These are phyloP conservation scores for Leptothorax acervorum DNA, from an alignment of 2,888 invertebrate genomes.

Conservation along the genomic window DNA sequence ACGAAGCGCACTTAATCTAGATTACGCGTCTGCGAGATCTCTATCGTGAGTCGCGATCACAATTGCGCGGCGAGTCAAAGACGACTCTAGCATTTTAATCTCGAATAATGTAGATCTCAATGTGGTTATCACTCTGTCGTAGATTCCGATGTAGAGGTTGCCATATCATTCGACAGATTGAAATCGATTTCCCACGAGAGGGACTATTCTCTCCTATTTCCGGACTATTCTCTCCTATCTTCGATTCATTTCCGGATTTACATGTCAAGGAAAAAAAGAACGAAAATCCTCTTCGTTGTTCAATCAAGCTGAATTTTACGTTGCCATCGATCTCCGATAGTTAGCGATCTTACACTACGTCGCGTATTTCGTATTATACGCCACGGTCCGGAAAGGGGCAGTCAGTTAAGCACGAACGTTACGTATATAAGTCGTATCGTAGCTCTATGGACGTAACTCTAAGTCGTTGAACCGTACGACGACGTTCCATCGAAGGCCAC, in stretches of 20 bases:
- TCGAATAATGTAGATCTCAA: background rate
- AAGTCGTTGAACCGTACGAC: slow-evolving; percentile 48
- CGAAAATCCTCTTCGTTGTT: background rate
- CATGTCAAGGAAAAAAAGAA: background rate
- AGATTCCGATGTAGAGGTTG: background rate
- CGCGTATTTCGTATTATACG: background rate
- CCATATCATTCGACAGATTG: background rate
- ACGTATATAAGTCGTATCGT: slow-evolving; percentile 3
- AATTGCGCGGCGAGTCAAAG: background rate
- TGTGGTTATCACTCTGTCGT: too few relatives aligned
- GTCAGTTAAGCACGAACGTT: background rate
- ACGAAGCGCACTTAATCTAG: background rate
- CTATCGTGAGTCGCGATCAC: background rate
- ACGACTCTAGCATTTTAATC: slow-evolving; percentile 14
- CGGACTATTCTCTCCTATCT: background rate
- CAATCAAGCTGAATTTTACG: background rate
- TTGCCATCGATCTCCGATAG: background rate
- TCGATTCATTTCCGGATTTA: background rate
- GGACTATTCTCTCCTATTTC: background rate
- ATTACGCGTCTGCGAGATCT: background rate
- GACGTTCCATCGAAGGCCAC: slow-evolving; percentile 49
- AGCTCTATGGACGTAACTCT: slow-evolving; percentile 17
- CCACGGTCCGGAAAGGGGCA: background rate
- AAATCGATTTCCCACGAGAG: background rate
- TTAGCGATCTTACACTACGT: background rate